Percentiles rank a stretch among this genome's conserved stretches.
Evolutionary conservation across 2,888 invertebrate species (phyloP).

Genomic region (Gastracanthus pulcherrimus): DNA sequence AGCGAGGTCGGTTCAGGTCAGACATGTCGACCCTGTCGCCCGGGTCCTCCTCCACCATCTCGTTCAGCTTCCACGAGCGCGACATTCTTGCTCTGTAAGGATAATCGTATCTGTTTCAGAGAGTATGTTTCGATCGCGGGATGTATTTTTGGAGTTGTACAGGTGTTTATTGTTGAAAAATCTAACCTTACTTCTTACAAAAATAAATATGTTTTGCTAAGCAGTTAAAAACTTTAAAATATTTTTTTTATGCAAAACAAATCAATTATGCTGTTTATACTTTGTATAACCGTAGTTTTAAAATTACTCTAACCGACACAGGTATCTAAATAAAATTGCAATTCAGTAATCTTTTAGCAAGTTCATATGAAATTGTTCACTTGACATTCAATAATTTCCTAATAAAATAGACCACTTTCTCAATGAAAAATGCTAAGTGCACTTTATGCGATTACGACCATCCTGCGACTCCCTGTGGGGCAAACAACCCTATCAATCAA

Average conservation of each 20-base stretch:
- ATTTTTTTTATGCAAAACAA: too few relatives aligned
- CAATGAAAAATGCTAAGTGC: conserved; percentile 15
- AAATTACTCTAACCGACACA: too few relatives aligned
- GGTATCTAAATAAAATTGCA: too few relatives aligned
- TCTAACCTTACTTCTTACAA: not conserved
- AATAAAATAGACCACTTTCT: not conserved
- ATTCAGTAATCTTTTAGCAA: too few relatives aligned
- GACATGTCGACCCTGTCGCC: conserved; percentile 12
- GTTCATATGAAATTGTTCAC: too few relatives aligned
- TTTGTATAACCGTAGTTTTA: too few relatives aligned
- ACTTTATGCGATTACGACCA: conserved; percentile 9
- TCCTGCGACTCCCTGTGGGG: not conserved
- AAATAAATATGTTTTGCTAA: too few relatives aligned
- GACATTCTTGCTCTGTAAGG: conserved; percentile 29
- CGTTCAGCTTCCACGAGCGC: conserved; percentile 39
- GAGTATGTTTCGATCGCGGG: not conserved
- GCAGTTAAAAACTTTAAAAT: too few relatives aligned
- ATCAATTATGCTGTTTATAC: too few relatives aligned
- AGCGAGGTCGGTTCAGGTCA: not conserved
- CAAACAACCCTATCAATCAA: conserved; percentile 16
- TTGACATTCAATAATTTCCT: not conserved
- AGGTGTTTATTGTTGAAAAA: not conserved
- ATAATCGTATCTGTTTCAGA: not conserved
- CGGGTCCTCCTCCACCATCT: conserved; percentile 32
- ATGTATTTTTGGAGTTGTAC: not conserved